Base-by-base conservation (phyloP, 2,113 vertebrate genomes). In the Tichodroma muraria region DNA sequence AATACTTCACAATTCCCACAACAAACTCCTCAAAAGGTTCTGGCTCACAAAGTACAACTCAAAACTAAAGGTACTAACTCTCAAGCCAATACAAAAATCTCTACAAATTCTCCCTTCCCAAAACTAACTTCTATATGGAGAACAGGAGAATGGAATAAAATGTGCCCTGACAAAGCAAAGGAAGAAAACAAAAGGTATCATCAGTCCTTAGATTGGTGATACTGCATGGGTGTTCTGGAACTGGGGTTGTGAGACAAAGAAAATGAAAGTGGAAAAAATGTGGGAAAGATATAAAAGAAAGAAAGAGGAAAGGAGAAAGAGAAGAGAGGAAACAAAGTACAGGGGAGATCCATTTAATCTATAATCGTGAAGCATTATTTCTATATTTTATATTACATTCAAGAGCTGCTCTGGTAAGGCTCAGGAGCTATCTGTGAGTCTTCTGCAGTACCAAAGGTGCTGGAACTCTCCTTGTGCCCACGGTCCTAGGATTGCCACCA, bases 301-400 rank as follows among this genome's bases (percentile, higher is more conserved):
- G 6, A 50, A 56, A 30, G 15, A 56, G 13, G 17, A 42, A 33
- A 21, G 4, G 9, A 28, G 33, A 57, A 35, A 75, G 10, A 35
- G 8, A 45, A 73, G 8, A 56, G n/a, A 49, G 15, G 21, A 49
- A 49, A 60, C 38, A 44, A 38, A 13, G 15, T 38, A 31, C 13
- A 49, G 16, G 15, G 12, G 1, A 1, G 1, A 38, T 25, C 7
- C 5, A 25, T 31, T 60, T 61, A n/a, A 35, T n/a, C n/a, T n/a
- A n/a, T n/a, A n/a, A n/a, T n/a, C n/a, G n/a, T n/a, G n/a, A n/a
- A n/a, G n/a, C n/a, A n/a, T n/a, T n/a, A n/a, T n/a, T 61, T 61
- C 61, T 49, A 24, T 59, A 45, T 28, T 44, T 45, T 35, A 17
- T 23, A 12, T 50, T 25, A 30, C 13, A 28, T 40, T 10, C 15